Conservation (phyloP, 2,888 invertebrate species). For the Andrena fulva region DNA sequence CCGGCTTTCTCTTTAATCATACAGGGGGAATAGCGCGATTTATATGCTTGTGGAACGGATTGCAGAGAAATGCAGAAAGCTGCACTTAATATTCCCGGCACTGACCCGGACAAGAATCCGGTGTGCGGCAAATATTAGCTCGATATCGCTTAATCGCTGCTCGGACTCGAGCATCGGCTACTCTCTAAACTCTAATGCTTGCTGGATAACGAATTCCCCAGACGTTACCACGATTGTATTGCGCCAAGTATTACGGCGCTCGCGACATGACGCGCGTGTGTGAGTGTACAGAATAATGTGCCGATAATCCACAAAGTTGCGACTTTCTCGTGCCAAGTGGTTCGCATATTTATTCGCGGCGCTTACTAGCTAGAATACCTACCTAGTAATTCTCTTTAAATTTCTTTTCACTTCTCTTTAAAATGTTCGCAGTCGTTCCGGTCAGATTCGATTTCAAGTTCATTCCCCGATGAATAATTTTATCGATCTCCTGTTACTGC, state of each 20-base stretch:
- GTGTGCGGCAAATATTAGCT: conserved; percentile 31
- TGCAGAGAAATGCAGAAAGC: conserved; percentile 26
- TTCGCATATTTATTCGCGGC: too few relatives aligned
- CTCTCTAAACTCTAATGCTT: conserved; percentile 13
- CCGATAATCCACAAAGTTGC: not conserved
- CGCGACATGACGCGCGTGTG: not conserved
- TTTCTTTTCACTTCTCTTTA: too few relatives aligned
- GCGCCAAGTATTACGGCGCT: conserved; percentile 4
- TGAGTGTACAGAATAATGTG: not conserved
- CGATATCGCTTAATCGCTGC: conserved; percentile 38
- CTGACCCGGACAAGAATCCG: conserved; percentile 15
- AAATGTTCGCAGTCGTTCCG: too few relatives aligned
- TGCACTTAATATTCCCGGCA: conserved; percentile 19
- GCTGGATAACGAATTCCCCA: conserved; percentile 30
- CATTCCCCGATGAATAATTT: too few relatives aligned
- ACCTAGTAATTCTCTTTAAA: too few relatives aligned
- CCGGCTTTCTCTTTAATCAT: conserved; percentile 48
- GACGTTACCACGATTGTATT: conserved; percentile 1
- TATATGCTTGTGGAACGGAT: not conserved
- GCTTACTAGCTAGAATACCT: too few relatives aligned
- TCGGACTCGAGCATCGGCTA: conserved; percentile 10
- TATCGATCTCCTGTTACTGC: too few relatives aligned
- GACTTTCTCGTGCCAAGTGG: too few relatives aligned
- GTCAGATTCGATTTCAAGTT: too few relatives aligned
- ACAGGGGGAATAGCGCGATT: not conserved